Base-by-base conservation (phyloP, 2,888 invertebrate genomes). In the Steinernema hermaphroditum region DNA sequence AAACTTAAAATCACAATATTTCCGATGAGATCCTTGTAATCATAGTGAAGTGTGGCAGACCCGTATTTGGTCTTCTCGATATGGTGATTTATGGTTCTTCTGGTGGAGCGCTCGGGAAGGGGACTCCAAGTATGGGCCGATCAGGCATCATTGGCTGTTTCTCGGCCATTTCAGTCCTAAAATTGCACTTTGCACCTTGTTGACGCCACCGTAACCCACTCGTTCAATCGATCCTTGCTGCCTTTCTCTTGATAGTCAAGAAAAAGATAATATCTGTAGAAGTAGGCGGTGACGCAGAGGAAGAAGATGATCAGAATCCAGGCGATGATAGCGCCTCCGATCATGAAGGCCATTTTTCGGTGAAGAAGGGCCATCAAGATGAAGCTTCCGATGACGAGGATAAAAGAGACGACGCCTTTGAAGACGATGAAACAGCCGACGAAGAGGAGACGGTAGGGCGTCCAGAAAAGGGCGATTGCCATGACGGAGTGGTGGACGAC, bases 141-240 rank as follows among this genome's bases (percentile, higher is more conserved):
- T 24, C 62, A 1, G 37, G 37, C 16, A 62, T 62, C 62, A 62
- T 62, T 8, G 62, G 62, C 19, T 62, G 27, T 16, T 32, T 32
- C 62, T 62, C 62, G 29, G 62, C 32, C 62, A 62, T 62, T 32
- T 29, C 62, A 32, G 29, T 62, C 62, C 62, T 62, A 16, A 62
- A 62, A 6, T 62, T 16, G 32, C 14, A 24, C 22, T 16, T 24
- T 16, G 16, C 16, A 34, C 12, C 29, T 32, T n/a, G n/a, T n/a
- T n/a, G n/a, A n/a, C n/a, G n/a, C n/a, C n/a, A n/a, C n/a, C n/a
- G n/a, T 2, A 27, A 62, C 62, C 4, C 27, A 62, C 62, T 62
- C 32, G 34, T 62, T 54, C 24, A 24, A 14, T 2, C 24, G 54
- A 22, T 27, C 24, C 19, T 19, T 32, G 32, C 27, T 9, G 29